Conservation (phyloP, 2,113 vertebrate species). For the Mormyrus iriodes region DNA sequence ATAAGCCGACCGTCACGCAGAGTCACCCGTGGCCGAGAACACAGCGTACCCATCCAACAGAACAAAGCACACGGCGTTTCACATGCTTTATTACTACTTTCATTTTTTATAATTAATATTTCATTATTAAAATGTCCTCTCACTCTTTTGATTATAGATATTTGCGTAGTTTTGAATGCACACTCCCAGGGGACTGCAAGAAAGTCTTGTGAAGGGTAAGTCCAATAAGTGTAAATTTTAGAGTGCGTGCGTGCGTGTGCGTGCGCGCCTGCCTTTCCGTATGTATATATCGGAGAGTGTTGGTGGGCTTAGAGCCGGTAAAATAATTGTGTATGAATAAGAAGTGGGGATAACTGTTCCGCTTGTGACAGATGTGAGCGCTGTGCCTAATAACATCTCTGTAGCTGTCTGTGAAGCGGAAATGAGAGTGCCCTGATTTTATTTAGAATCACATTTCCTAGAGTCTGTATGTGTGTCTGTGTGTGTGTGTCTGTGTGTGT, state of each 20-base stretch:
- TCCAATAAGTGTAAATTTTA: not conserved
- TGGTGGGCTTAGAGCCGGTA: not conserved
- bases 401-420: not conserved
- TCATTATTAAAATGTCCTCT: not conserved
- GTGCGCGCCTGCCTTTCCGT: no score
- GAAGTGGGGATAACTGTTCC: not conserved
- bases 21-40: not conserved
- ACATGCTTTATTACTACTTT: not conserved
- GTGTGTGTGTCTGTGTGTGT: no score
- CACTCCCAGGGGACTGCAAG: not conserved
- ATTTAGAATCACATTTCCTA: not conserved
- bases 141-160: not conserved
- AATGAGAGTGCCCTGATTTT: not conserved
- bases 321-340: no score
- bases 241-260: no score
- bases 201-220: not conserved
- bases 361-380: not conserved
- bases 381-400: not conserved
- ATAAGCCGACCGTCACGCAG: not conserved
- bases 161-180: not conserved
- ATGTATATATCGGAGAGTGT: not conserved
- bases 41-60: not conserved
- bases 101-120: not conserved
- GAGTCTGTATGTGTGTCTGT: no score
- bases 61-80: not conserved